A percentile compares a stretch with the other conserved stretches of the same genome.
Evolutionary conservation across 2,888 invertebrate species (phyloP).

Genomic region (Drosophila engyochracea): DNA sequence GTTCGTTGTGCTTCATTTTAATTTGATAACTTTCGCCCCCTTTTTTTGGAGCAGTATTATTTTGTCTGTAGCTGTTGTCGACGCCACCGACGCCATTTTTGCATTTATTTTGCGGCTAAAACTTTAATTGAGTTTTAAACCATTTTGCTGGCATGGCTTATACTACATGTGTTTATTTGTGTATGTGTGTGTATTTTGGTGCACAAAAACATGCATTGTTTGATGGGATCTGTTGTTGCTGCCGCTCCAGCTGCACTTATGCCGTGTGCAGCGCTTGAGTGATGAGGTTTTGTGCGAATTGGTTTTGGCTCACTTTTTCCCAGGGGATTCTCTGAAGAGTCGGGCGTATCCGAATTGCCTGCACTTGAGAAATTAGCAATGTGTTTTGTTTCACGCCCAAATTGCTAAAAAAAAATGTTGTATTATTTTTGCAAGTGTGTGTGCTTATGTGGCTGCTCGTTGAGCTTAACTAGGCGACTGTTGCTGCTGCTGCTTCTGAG

Average conservation of each 20-base stretch:
- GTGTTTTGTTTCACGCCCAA: slow-evolving; percentile 52
- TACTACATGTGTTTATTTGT: slow-evolving; percentile 19
- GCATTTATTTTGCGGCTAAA: slow-evolving; percentile 81
- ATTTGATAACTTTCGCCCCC: slow-evolving; percentile 5
- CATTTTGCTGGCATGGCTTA: slow-evolving; percentile 69
- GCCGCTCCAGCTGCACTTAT: slow-evolving; percentile 32
- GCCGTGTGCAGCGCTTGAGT: slow-evolving; percentile 60
- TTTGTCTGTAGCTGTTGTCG: slow-evolving; percentile 61
- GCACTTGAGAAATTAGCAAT: slow-evolving; percentile 51
- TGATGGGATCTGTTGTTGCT: slow-evolving; percentile 43
- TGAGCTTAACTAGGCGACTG: slow-evolving; percentile 16
- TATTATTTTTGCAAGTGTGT: slow-evolving; percentile 24
- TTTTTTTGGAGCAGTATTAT: slow-evolving; percentile 36
- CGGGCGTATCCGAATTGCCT: slow-evolving; percentile 38
- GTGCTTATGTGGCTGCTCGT: slow-evolving; percentile 9
- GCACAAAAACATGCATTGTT: slow-evolving; percentile 44
- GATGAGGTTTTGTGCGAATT: slow-evolving; percentile 69
- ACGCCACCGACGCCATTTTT: slow-evolving; percentile 60
- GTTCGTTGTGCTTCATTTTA: not conserved
- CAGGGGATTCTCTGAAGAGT: slow-evolving; percentile 20
- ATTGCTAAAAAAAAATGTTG: slow-evolving; percentile 49
- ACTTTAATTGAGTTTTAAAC: slow-evolving; percentile 81
- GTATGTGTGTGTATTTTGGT: slow-evolving; percentile 14
- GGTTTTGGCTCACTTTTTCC: slow-evolving; percentile 23
- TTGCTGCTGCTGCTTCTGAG: not conserved